A percentile compares a stretch with the other conserved stretches of the same genome.
Conservation (phyloP, 2,113 vertebrate genomes). For the Xenopus borealis region DNA sequence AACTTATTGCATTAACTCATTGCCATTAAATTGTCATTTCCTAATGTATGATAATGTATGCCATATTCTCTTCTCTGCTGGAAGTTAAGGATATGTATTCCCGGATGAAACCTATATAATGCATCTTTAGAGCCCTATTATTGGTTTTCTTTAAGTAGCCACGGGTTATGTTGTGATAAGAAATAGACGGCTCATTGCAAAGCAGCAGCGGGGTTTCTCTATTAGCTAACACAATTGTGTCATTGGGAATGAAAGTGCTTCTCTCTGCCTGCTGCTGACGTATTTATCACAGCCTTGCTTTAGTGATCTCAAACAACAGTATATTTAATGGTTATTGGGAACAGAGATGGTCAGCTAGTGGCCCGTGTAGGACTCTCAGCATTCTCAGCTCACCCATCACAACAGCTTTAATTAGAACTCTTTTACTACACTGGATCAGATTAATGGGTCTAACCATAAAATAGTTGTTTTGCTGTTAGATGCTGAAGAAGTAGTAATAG, state of each 20-base stretch:
- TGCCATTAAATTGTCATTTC: no score
- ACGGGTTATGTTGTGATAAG: constrained; percentile 17
- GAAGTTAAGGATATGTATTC: no score
- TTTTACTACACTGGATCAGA: no score
- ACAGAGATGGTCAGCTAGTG: no score
- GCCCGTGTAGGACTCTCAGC: not conserved
- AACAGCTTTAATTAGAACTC: no score
- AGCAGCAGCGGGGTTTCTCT: constrained; percentile 14
- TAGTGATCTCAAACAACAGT: constrained; percentile 3
- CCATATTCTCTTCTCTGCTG: no score
- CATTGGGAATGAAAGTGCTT: not conserved
- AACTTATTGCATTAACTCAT: no score
- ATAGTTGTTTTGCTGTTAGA: no score
- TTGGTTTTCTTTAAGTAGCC: constrained; percentile 5
- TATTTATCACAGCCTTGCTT: not conserved
- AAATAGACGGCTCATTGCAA: constrained; percentile 5
- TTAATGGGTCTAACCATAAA: no score
- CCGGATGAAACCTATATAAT: no score
- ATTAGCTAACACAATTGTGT: constrained; percentile 6
- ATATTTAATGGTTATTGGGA: not conserved
- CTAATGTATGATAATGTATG: no score
- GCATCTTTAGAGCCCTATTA: not conserved
- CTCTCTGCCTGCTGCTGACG: not conserved
- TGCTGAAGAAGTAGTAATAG: no score
- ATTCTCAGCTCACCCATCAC: not conserved